Conservation (phyloP, 1,140 invertebrate genomes). For the Zaprionus ghesquierei region DNA sequence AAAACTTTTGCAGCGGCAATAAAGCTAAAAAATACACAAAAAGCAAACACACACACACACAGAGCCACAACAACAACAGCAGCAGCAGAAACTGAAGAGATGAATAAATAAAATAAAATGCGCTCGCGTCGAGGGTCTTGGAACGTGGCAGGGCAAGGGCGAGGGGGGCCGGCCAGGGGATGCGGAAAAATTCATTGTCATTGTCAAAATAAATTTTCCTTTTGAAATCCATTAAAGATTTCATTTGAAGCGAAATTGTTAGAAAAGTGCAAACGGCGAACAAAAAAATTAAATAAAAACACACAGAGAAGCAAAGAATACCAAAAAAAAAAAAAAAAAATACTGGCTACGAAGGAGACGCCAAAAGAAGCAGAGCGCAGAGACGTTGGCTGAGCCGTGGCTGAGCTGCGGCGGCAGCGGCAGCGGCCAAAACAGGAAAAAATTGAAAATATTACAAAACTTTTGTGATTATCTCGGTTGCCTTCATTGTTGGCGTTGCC, state of each 20-base stretch:
- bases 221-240: conserved; percentile 73
- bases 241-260: conserved; percentile 64
- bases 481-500: conserved; percentile 12
- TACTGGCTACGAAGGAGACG: neutral
- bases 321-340: conserved; percentile 30
- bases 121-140: conserved; percentile 44
- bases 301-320: conserved; percentile 1
- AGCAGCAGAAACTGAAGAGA: conserved; percentile 14
- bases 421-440: conserved; percentile 17
- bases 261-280: conserved; percentile 65
- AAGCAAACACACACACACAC: neutral
- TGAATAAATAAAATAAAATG: conserved; percentile 50
- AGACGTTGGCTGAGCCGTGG: neutral
- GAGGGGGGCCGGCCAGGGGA: neutral
- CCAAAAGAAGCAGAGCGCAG: neutral
- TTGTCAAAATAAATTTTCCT: conserved; percentile 73
- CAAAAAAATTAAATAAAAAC: conserved; percentile 24
- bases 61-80: conserved; percentile 2
- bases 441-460: conserved; percentile 71
- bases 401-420: neutral
- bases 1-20: conserved; percentile 64
- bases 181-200: conserved; percentile 65
- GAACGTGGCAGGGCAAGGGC: neutral
- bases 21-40: conserved; percentile 38
- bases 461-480: conserved; percentile 67